Evolutionary conservation across 2,113 vertebrate species (phyloP).

Genomic region (Coregonus clupeaformis): DNA sequence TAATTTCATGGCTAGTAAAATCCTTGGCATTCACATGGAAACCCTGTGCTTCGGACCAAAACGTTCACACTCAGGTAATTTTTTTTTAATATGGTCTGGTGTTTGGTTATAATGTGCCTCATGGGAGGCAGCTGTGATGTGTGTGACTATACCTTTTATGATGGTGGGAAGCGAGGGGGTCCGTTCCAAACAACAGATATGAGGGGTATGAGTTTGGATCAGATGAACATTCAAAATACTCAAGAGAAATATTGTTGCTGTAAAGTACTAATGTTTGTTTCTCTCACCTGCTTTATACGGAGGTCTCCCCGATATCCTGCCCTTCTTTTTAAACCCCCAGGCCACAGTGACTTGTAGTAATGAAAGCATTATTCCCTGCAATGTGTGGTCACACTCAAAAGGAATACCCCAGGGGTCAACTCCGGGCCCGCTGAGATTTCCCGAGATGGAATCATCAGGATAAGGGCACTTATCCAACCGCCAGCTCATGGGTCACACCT

Average conservation of each 20-base stretch:
- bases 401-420: background rate
- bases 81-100: background rate
- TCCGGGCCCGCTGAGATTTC: background rate
- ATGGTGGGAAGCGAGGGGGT: background rate
- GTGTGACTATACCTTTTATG: background rate
- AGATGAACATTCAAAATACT: too few relatives aligned
- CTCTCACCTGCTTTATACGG: background rate
- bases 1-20: background rate
- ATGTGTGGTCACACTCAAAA: background rate
- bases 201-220: background rate
- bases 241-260: too few relatives aligned
- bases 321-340: background rate
- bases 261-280: background rate
- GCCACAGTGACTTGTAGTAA: background rate
- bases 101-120: background rate
- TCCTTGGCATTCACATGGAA: background rate
- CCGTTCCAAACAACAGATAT: background rate
- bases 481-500: conserved; percentile 4
- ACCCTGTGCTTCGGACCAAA: conserved; percentile 1
- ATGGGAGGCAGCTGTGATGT: background rate
- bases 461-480: background rate
- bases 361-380: background rate
- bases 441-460: background rate
- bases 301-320: too few relatives aligned
- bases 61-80: background rate